phyloP scores from a whole-genome alignment of 2,888 invertebrate genomes.

The Matsumyia berberina region DNA sequence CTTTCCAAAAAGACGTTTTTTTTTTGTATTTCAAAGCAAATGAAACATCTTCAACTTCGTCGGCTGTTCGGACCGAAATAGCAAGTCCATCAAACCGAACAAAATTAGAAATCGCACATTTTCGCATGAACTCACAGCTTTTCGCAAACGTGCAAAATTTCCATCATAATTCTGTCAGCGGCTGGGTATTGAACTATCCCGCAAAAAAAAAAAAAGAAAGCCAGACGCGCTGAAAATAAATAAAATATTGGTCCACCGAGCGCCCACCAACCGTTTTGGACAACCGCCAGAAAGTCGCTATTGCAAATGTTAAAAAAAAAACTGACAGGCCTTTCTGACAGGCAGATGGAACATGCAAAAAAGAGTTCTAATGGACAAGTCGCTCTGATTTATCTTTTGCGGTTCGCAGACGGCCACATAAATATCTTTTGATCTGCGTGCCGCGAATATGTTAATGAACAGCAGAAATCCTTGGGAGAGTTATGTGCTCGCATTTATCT shows the following conservation, averaged over 20 bases:
- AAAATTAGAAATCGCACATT: conserved; percentile 47
- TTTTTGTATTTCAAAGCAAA: background rate
- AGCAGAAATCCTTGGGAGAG: conserved; percentile 55
- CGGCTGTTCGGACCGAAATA: conserved; percentile 41
- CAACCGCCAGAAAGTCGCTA: conserved; percentile 49
- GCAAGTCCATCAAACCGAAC: conserved; percentile 18
- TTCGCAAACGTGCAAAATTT: conserved; percentile 65
- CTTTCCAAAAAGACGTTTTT: too few relatives aligned
- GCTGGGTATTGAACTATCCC: conserved; percentile 66
- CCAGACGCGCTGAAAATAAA: conserved; percentile 47
- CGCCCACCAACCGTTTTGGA: conserved; percentile 48
- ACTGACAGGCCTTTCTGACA: conserved; percentile 44
- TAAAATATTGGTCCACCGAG: conserved; percentile 16
- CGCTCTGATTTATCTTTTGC: conserved; percentile 66
- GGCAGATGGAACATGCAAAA: conserved; percentile 62
- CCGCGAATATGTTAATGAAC: conserved; percentile 61
- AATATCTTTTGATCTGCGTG: conserved; percentile 67
- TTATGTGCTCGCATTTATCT: conserved; percentile 49
- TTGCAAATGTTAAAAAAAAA: conserved; percentile 51
- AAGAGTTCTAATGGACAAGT: conserved; percentile 59
- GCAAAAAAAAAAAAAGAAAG: conserved; percentile 15
- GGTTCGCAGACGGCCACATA: conserved; percentile 57
- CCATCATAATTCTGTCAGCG: conserved; percentile 65
- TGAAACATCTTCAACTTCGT: conserved; percentile 5
- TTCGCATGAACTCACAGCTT: conserved; percentile 60